These are phyloP conservation scores for Alligator sinensis DNA, from an alignment of 2,113 vertebrate genomes.

Conservation along the genomic window DNA sequence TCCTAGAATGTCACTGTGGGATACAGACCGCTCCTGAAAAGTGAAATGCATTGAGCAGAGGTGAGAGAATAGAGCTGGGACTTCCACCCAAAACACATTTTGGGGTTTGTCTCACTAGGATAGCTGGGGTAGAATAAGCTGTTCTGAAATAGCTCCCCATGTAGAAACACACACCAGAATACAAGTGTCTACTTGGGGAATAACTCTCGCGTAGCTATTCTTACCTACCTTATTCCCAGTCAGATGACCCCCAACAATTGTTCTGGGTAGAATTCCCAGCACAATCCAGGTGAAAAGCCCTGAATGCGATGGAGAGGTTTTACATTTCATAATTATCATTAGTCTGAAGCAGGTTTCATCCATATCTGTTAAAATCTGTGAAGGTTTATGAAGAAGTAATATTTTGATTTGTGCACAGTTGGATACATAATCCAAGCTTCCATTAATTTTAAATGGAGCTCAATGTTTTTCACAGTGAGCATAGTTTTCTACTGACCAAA, in stretches of 20 bases:
- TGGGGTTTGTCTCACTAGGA: background rate
- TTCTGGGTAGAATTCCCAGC: no score
- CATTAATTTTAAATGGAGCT: background rate
- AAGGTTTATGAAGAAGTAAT: background rate
- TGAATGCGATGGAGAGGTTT: background rate
- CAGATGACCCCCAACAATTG: no score
- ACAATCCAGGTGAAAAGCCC: background rate
- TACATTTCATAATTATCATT: background rate
- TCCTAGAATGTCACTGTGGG: background rate
- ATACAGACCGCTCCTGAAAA: background rate
- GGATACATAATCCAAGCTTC: background rate
- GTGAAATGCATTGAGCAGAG: background rate
- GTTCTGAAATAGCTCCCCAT: background rate
- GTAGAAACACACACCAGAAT: background rate
- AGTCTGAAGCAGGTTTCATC: fast-evolving
- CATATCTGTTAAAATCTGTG: background rate
- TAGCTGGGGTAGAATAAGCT: background rate
- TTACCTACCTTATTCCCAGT: background rate
- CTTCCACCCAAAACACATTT: background rate
- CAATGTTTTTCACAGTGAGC: background rate
- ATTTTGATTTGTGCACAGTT: background rate
- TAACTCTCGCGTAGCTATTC: background rate
- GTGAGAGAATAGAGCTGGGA: background rate
- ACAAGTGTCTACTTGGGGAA: background rate
- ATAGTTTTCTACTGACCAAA: background rate